A percentile compares a stretch with the other conserved stretches of the same genome.
These are phyloP conservation scores for Entelurus aequoreus DNA, from an alignment of 2,113 vertebrate genomes.

Conservation along the genomic window DNA sequence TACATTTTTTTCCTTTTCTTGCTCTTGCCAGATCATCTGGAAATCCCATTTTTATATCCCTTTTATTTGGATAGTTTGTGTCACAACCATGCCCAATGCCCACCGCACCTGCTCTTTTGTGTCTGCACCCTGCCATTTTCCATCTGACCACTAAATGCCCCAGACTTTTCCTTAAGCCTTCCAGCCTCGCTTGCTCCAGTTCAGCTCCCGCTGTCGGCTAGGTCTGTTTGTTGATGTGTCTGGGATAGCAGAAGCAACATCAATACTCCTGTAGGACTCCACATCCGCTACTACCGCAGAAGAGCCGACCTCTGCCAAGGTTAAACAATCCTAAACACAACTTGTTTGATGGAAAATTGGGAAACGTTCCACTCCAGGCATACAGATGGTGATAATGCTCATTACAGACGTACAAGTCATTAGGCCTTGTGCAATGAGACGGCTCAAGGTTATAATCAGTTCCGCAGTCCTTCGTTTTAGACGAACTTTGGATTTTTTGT, in stretches of 20 bases:
- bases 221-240: conserved; percentile 12
- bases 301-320: not conserved
- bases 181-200: conserved; percentile 2
- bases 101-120: conserved; percentile 14
- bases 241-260: not conserved
- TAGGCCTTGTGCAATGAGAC: too few species aligned
- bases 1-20: conserved; percentile 64
- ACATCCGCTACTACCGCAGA: conserved; percentile 1
- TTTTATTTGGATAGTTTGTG: conserved; percentile 50
- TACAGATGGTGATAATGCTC: not conserved
- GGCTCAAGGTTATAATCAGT: too few species aligned
- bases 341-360: too few species aligned
- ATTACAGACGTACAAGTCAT: not conserved
- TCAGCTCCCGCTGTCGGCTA: not conserved
- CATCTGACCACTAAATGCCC: conserved; percentile 12
- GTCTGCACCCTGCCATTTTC: conserved; percentile 12
- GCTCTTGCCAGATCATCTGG: conserved; percentile 69
- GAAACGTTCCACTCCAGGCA: not conserved
- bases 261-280: conserved; percentile 5
- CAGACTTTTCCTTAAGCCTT: conserved; percentile 6
- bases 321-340: not conserved
- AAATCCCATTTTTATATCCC: conserved; percentile 70
- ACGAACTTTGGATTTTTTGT: too few species aligned
- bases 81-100: conserved; percentile 12
- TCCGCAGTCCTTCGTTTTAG: too few species aligned